Conservation (phyloP, 2,888 invertebrate species). For the Heliconius aoede region DNA sequence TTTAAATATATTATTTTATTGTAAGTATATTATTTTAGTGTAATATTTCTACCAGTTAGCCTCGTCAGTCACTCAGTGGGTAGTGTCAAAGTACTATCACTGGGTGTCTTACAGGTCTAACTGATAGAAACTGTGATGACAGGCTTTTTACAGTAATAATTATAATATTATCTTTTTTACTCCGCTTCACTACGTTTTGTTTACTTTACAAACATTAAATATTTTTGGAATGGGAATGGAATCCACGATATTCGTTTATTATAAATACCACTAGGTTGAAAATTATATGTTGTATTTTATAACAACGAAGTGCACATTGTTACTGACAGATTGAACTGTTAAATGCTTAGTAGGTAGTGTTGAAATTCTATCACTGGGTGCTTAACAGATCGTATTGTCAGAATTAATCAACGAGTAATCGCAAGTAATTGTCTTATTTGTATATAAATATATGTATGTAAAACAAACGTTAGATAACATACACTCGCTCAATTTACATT, state of each 20-base stretch:
- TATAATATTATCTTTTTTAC: background rate
- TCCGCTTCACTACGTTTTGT: too few species aligned
- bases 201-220: too few species aligned
- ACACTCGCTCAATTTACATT: slow-evolving; percentile 29
- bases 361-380: slow-evolving; percentile 59
- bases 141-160: background rate
- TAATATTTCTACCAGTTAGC: slow-evolving; percentile 18
- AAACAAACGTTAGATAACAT: too few species aligned
- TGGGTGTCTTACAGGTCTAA: slow-evolving; percentile 52
- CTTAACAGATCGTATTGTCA: slow-evolving; percentile 32
- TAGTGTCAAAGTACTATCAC: slow-evolving; percentile 54
- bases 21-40: background rate
- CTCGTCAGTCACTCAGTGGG: slow-evolving; percentile 46
- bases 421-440: background rate
- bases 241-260: background rate
- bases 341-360: slow-evolving; percentile 47
- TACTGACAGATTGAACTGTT: slow-evolving; percentile 34
- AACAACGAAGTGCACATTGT: background rate
- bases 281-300: slow-evolving; percentile 13
- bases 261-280: too few species aligned
- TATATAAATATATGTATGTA: too few species aligned
- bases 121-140: background rate
- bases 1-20: background rate
- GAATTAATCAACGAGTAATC: background rate
- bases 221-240: too few species aligned